phyloP scores from a whole-genome alignment of 2,113 vertebrate genomes.

The Pomatorhinus ruficollis region DNA sequence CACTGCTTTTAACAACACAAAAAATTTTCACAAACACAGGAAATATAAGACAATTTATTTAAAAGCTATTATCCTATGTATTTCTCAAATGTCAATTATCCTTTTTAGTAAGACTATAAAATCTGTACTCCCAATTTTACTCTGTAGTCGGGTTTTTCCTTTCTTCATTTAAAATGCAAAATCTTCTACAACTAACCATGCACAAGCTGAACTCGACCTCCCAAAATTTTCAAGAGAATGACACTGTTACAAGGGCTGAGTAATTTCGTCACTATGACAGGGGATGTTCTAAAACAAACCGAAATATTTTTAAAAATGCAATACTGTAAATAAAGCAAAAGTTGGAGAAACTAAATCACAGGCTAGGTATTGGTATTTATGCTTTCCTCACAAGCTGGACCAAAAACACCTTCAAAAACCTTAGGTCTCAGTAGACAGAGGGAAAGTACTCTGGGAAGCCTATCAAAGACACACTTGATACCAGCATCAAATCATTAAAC shows the following conservation, averaged over 20 bases:
- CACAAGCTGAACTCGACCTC: not conserved
- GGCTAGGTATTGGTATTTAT: not conserved
- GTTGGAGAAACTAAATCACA: not conserved
- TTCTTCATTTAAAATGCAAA: not conserved
- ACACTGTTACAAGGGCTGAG: not conserved
- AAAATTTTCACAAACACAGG: not conserved
- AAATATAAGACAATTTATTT: not conserved
- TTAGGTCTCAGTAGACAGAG: not conserved
- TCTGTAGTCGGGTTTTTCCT: not conserved
- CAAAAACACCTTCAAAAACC: not conserved
- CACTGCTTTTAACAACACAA: not conserved
- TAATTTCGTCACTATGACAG: not conserved
- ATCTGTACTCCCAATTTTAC: not conserved
- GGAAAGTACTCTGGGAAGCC: not conserved
- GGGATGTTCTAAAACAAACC: not conserved
- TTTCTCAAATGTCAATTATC: not conserved
- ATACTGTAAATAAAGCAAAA: not conserved
- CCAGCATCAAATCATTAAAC: not conserved
- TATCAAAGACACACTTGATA: not conserved
- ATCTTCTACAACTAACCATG: not conserved
- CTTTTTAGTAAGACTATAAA: not conserved
- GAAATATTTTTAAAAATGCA: not conserved
- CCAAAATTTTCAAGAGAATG: not conserved
- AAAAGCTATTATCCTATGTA: not conserved
- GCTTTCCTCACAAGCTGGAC: not conserved